These are phyloP conservation scores for Acanthurus tractus DNA, from an alignment of 2,797 vertebrate genomes.

Conservation along the genomic window DNA sequence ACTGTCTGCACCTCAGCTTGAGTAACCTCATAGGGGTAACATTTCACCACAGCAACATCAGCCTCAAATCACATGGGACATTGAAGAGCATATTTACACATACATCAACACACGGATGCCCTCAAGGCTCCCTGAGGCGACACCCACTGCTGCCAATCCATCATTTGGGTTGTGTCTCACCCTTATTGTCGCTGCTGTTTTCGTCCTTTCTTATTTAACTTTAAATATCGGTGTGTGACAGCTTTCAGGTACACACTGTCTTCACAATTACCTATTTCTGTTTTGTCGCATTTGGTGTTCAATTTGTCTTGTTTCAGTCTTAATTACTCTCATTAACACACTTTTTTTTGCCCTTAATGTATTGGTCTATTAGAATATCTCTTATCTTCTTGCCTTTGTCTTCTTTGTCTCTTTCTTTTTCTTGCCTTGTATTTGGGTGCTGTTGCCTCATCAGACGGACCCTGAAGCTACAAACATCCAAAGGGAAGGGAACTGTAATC, in stretches of 20 bases:
- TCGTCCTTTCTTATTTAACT: neutral
- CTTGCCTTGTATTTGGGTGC: conserved; percentile 49
- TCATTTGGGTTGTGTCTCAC: conserved; percentile 10
- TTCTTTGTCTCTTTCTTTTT: conserved; percentile 34
- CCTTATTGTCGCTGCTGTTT: neutral
- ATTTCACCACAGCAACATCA: conserved; percentile 24
- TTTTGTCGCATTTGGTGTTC: neutral
- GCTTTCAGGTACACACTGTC: neutral
- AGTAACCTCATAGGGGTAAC: conserved; percentile 5
- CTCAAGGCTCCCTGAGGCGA: conserved; percentile 42
- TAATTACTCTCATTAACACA: neutral
- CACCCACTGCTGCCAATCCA: conserved; percentile 17
- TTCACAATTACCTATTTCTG: neutral
- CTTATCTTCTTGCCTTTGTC: neutral
- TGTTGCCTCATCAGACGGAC: conserved; percentile 62
- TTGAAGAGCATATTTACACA: conserved; percentile 24
- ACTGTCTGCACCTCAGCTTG: conserved; percentile 10
- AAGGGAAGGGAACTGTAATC: conserved; percentile 37
- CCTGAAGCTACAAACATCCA: conserved; percentile 52
- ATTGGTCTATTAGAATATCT: neutral
- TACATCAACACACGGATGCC: conserved; percentile 15
- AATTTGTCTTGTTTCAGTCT: neutral
- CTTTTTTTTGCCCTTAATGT: neutral
- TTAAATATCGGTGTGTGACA: neutral
- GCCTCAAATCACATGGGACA: conserved; percentile 14